Evolutionary conservation across 2,113 vertebrate species (phyloP), one percentile per base, ranked within the genome.

Genomic region (Brachypodius melanocephalos): DNA sequence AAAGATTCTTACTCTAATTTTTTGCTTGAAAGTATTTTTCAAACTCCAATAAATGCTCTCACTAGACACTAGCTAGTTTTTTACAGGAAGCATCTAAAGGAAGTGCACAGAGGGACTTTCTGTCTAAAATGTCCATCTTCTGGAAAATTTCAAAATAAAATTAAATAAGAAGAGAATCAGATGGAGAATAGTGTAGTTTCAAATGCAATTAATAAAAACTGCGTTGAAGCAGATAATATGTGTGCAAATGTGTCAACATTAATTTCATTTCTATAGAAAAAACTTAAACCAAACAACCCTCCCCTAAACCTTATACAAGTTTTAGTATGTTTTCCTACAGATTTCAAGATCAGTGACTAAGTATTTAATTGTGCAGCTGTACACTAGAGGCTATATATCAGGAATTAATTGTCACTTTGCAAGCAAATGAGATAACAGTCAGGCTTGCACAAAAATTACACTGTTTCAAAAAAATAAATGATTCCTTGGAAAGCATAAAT

Each of bases 351-450:
- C 83, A 76, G 49, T 94, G 78, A 48, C 43, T 80, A 63, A 96
- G 36, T 46, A 92, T 86, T 97, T 97, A 52, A 87, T 58, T 92
- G 80, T 94, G 49, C 87, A 90, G 54, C 54, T 89, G 17, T 82
- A 75, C 76, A 31, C 87, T 91, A 78, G 91, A 42, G 61, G 69
- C 52, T 78, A 26, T 96, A 61, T 88, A 83, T 97, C 84, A 96
- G 73, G 29, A 68, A 96, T 94, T 96, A 97, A 96, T 97, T 97
- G 88, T 95, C 92, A 95, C n/a, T 95, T 91, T 91, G 77, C 78
- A 97, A 97, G 84, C 52, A 97, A 97, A 96, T 59, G 82, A 97
- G 93, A 68, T 88, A 96, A 92, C 46, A 96, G 91, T 96, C 89
- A 94, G 91, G 42, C 79, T 96, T 96, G 92, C 62, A 88, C 66